A percentile compares a stretch with the other conserved stretches of the same genome.
Conservation (phyloP, 2,113 vertebrate genomes). For the Egretta garzetta region DNA sequence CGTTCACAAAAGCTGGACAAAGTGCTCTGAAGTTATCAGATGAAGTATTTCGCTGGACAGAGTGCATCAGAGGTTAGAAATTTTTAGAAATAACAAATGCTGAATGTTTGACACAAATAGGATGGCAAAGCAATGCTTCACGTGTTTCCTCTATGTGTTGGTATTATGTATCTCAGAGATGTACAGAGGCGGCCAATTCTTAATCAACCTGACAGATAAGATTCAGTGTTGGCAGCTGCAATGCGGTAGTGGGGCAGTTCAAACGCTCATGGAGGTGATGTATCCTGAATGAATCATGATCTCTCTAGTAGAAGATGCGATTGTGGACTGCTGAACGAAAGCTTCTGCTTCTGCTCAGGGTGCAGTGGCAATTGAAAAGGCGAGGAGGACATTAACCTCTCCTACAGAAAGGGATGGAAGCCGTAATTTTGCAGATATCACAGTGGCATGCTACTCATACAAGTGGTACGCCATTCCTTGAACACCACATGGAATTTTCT, state of each 20-base stretch:
- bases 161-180: background rate
- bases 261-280: background rate
- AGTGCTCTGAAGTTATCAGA: background rate
- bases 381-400: background rate
- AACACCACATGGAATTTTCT: background rate
- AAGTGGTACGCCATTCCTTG: background rate
- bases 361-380: background rate
- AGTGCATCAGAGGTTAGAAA: background rate
- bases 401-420: background rate
- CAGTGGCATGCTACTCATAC: background rate
- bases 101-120: background rate
- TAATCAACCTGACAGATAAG: background rate
- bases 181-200: background rate
- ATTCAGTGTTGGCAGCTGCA: background rate
- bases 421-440: background rate
- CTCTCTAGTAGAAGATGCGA: background rate
- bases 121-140: background rate
- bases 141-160: background rate
- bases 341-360: background rate
- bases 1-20: background rate
- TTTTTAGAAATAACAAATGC: background rate
- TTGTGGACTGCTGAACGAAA: background rate
- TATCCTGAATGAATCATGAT: background rate
- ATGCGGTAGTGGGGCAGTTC: background rate
- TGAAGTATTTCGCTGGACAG: background rate